A percentile compares a stretch with the other conserved stretches of the same genome.
phyloP scores from a whole-genome alignment of 2,113 vertebrate genomes.

The Rhineura floridana region DNA sequence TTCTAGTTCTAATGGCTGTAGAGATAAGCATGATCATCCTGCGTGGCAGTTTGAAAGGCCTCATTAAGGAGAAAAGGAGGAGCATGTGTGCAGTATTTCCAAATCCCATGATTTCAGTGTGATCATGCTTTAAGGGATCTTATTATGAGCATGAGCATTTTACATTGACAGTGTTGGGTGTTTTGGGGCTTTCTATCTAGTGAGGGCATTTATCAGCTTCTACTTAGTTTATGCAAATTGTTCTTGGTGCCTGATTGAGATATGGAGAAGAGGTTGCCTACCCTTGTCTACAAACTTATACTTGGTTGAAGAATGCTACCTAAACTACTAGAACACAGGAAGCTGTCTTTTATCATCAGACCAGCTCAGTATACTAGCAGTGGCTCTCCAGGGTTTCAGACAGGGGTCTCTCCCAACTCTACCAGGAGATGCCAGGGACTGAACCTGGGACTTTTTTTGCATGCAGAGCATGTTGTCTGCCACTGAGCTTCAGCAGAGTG shows the following conservation, averaged over 20 bases:
- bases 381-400: too few relatives aligned
- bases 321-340: neutral
- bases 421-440: too few relatives aligned
- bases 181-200: neutral
- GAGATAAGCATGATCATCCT: neutral
- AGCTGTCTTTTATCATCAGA: neutral
- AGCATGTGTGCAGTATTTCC: neutral
- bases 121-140: neutral
- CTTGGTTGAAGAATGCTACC: constrained; percentile 1
- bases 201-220: neutral
- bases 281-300: neutral
- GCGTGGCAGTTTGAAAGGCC: neutral
- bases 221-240: neutral
- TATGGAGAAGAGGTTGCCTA: neutral
- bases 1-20: neutral
- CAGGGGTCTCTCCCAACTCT: neutral
- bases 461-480: too few relatives aligned
- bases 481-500: too few relatives aligned
- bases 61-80: neutral
- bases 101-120: neutral
- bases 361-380: too few relatives aligned
- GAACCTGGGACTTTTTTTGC: too few relatives aligned
- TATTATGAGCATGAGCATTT: neutral
- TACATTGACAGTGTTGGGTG: neutral
- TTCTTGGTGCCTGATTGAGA: neutral